Evolutionary conservation across 30 jellyfish, hydroid and myxozoan species (phyloP).

Genomic region (Hydractinia symbiolongicarpus): DNA sequence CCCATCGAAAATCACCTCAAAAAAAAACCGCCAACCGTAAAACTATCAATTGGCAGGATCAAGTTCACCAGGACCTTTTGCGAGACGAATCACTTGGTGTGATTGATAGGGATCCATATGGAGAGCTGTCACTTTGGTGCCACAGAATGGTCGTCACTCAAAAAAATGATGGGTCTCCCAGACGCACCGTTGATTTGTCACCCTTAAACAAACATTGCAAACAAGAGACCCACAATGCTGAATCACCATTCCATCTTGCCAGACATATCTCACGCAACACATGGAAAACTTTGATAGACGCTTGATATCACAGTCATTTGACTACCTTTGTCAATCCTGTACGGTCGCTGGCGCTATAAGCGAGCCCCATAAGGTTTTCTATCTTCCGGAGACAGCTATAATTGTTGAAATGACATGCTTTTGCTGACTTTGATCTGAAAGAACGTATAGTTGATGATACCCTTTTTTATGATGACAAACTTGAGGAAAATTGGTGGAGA

Average conservation of each 20-base stretch:
- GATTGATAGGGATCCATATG: slow-evolving; percentile 24
- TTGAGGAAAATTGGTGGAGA: slow-evolving; percentile 10
- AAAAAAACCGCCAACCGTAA: neutral
- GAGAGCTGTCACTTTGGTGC: slow-evolving; percentile 38
- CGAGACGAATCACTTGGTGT: slow-evolving; percentile 25
- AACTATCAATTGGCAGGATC: slow-evolving; percentile 26
- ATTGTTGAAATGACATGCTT: slow-evolving; percentile 34
- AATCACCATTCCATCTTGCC: slow-evolving; percentile 20
- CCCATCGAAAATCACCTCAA: neutral
- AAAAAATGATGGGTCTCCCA: neutral
- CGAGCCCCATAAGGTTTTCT: slow-evolving; percentile 9
- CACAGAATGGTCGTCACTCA: too few species aligned
- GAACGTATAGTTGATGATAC: slow-evolving; percentile 14
- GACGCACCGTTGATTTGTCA: slow-evolving; percentile 28
- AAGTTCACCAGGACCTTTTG: slow-evolving; percentile 3
- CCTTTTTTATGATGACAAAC: neutral
- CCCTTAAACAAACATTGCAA: slow-evolving; percentile 25
- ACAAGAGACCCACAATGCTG: slow-evolving; percentile 39
- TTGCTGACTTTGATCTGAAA: slow-evolving; percentile 15
- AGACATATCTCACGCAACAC: slow-evolving; percentile 9
- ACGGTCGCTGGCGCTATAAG: slow-evolving; percentile 10
- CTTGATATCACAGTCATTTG: neutral
- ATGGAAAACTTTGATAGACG: slow-evolving; percentile 4
- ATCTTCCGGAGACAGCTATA: slow-evolving; percentile 53
- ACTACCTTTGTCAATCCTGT: neutral